These are phyloP conservation scores for Lissonota sp. DNA, from an alignment of 2,888 invertebrate species.

Conservation along the genomic window DNA sequence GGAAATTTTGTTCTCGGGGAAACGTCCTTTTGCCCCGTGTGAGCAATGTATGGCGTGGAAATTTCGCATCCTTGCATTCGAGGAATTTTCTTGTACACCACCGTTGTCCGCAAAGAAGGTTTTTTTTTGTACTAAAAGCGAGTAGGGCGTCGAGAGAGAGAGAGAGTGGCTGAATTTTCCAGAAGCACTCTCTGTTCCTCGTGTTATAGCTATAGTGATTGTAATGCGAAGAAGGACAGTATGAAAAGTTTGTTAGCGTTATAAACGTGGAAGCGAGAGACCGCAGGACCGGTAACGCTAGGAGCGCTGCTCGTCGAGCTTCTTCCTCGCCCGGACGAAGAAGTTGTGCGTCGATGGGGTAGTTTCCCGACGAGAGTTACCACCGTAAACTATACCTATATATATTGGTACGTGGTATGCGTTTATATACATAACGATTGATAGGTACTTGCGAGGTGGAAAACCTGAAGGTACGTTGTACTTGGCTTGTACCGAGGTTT, in stretches of 20 bases:
- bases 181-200: conserved; percentile 22
- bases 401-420: conserved; percentile 4
- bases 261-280: conserved; percentile 21
- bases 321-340: conserved; percentile 20
- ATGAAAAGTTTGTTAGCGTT: conserved; percentile 48
- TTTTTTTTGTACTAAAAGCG: not conserved
- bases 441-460: conserved; percentile 29
- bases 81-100: conserved; percentile 40
- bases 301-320: conserved; percentile 32
- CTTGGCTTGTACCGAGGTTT: conserved; percentile 26
- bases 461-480: conserved; percentile 25
- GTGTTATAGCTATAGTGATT: not conserved
- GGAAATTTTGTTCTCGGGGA: too few species aligned
- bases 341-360: conserved; percentile 42
- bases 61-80: conserved; percentile 1
- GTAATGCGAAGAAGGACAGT: not conserved
- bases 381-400: not conserved
- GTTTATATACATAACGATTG: conserved; percentile 1
- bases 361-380: conserved; percentile 29
- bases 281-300: conserved; percentile 7
- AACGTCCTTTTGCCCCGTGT: too few species aligned
- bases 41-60: too few species aligned
- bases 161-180: conserved; percentile 49
- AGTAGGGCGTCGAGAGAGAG: too few species aligned
- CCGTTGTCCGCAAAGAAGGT: conserved; percentile 28